Base-by-base conservation (phyloP, 2,113 vertebrate species). In the Pogona vitticeps region DNA sequence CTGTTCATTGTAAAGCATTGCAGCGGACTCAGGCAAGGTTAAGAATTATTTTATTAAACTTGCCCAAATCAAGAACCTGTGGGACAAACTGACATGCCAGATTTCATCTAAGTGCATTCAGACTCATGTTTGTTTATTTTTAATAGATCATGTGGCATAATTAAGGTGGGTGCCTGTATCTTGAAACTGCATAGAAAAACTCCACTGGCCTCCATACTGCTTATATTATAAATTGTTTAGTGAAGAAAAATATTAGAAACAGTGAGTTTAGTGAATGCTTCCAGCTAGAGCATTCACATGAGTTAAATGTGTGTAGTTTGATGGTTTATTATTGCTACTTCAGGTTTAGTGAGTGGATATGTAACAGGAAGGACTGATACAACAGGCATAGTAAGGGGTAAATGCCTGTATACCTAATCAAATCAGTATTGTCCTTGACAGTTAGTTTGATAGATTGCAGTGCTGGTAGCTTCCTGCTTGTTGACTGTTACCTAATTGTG, bases 401-500 rank as follows among this genome's bases (percentile, higher is more conserved):
- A 94, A 92, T 91, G 96, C 91, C 94, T 94, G 94, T 94, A 93
- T 93, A 91, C 92, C 38, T 94, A 93, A 95, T 94, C 86, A 88
- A 93, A 92, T 95, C 95, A 94, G 94, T 97, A 94, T 97, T 94
- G 95, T 96, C 94, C 95, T 95, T 96, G 94, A 92, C 96, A 96
- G 96, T 97, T 87, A 83, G 93, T 95, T 93, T 93, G 95, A 94
- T 94, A 88, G 95, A 90, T 93, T 93, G 94, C 96, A 96, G 96
- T 97, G 95, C 96, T 94, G 96, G 96, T 97, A 95, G 95, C 95
- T 96, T 93, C 93, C 95, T 96, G 94, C 96, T 95, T 97, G 96
- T 97, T 96, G 96, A 97, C 97, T 96, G 96, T 96, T 96, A 96
- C 95, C 96, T 96, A 94, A 94, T 96, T 94, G 96, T 97, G 97